Evolutionary conservation across 1,140 invertebrate species (phyloP), one percentile per base, ranked within the genome.

Genomic region (Drosophila punjabiensis): DNA sequence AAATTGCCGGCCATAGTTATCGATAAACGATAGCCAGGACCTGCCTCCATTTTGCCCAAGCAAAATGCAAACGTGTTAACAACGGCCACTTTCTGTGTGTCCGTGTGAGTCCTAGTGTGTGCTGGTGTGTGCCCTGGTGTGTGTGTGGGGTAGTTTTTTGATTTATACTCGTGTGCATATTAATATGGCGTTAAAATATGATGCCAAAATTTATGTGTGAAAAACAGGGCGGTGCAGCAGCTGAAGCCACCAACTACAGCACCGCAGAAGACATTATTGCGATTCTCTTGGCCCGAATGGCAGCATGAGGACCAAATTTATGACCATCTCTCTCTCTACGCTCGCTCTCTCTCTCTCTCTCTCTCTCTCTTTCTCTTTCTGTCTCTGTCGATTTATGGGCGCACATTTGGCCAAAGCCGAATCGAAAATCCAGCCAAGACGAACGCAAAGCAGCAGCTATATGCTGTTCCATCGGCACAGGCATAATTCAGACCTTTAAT

Each of bases 111-210:
- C 14, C 43, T 28, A 18, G 39, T 63, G 5, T 45, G 52, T 47
- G n/a, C n/a, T n/a, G n/a, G n/a, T 55, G 11, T 60, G 9, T 56
- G 30, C 20, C n/a, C n/a, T n/a, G n/a, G n/a, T n/a, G 33, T 20
- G 43, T 70, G 52, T 53, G 16, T 8, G 45, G 48, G 18, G 68
- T 43, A 66, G 61, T 76, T 73, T 79, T 79, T 89, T 88, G 85
- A 89, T 89, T 89, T 88, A 89, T 89, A 70, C 66, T 45, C 68
- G 79, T 82, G 87, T 89, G 85, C 86, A 89, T 89, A 89, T 89
- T 89, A 89, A 91, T 89, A 90, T 89, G 86, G 85, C 85, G 86
- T 89, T 89, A 89, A 89, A 90, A 89, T 89, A 89, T 89, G 85
- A 89, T 89, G 82, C 86, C 79, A 60, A 89, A 89, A 89, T 90